Percentiles rank a stretch among this genome's conserved stretches.
phyloP scores from a whole-genome alignment of 2,888 invertebrate genomes.

The Aplocera efformata region DNA sequence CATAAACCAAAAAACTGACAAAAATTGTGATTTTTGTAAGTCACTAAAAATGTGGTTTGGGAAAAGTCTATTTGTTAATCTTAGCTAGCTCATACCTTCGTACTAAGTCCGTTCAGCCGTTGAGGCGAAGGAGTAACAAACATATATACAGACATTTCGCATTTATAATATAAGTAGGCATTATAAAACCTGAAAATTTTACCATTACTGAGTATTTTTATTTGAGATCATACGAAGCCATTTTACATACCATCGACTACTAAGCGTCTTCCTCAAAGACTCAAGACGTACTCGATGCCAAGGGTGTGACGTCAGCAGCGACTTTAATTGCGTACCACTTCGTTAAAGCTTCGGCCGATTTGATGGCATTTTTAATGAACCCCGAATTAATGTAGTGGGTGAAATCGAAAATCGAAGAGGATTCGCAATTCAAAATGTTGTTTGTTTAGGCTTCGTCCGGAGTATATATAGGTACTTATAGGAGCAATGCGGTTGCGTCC shows the following conservation, averaged over 20 bases:
- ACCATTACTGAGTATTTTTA: too few relatives aligned
- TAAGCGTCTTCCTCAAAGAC: conserved; percentile 60
- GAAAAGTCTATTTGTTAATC: too few relatives aligned
- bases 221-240: too few relatives aligned
- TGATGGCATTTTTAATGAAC: conserved; percentile 81
- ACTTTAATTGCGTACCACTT: conserved; percentile 79
- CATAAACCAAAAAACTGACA: too few relatives aligned
- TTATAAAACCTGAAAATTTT: too few relatives aligned
- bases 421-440: conserved; percentile 39
- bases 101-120: too few relatives aligned
- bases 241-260: conserved; percentile 22
- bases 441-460: conserved; percentile 73
- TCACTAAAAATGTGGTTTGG: too few relatives aligned
- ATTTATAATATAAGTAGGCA: too few relatives aligned
- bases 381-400: conserved; percentile 78
- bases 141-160: too few relatives aligned
- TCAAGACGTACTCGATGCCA: conserved; percentile 48
- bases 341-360: conserved; percentile 68
- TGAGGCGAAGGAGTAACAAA: too few relatives aligned
- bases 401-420: conserved; percentile 74
- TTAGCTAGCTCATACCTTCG: too few relatives aligned
- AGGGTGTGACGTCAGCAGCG: conserved; percentile 75
- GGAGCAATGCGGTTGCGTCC: conserved; percentile 14
- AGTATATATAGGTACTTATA: conserved; percentile 46
- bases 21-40: too few relatives aligned